These are phyloP conservation scores for Rhamphomyia laevipes DNA, from an alignment of 2,888 invertebrate genomes.

Conservation along the genomic window DNA sequence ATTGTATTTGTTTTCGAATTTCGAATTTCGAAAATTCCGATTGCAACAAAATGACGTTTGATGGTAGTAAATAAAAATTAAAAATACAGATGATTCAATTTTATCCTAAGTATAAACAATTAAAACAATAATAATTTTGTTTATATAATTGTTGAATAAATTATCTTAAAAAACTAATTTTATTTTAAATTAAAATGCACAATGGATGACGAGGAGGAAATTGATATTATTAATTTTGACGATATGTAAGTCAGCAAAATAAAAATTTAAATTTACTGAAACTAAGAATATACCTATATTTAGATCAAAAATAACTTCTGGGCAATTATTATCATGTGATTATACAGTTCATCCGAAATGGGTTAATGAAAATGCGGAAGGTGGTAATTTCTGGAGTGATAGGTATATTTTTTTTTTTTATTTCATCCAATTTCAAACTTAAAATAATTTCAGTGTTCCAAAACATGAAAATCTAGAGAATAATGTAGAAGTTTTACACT, in stretches of 20 bases:
- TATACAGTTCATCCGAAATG: slow-evolving; percentile 53
- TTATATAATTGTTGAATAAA: too few species aligned
- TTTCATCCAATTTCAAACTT: not conserved
- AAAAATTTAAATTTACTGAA: not conserved
- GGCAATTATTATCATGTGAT: slow-evolving; percentile 41
- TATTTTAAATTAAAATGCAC: not conserved
- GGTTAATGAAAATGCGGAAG: slow-evolving; percentile 47
- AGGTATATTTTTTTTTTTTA: slow-evolving; percentile 4
- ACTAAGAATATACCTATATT: not conserved
- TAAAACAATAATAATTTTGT: too few species aligned
- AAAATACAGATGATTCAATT: too few species aligned
- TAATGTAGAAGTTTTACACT: slow-evolving; percentile 12
- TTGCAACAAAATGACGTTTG: too few species aligned
- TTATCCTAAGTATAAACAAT: too few species aligned
- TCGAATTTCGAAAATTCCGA: too few species aligned
- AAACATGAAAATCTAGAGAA: slow-evolving; percentile 14
- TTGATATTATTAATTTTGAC: not conserved
- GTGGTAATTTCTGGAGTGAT: slow-evolving; percentile 14
- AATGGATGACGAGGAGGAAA: slow-evolving; percentile 1
- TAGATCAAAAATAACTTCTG: slow-evolving; percentile 29
- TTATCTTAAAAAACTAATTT: too few species aligned
- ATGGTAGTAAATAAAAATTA: too few species aligned
- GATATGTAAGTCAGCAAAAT: not conserved
- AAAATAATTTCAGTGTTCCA: slow-evolving; percentile 9
- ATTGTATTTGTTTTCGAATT: too few species aligned